A percentile compares a stretch with the other conserved stretches of the same genome.
Evolutionary conservation across 2,797 vertebrate genomes (phyloP).

Genomic region (Balearica regulorum): DNA sequence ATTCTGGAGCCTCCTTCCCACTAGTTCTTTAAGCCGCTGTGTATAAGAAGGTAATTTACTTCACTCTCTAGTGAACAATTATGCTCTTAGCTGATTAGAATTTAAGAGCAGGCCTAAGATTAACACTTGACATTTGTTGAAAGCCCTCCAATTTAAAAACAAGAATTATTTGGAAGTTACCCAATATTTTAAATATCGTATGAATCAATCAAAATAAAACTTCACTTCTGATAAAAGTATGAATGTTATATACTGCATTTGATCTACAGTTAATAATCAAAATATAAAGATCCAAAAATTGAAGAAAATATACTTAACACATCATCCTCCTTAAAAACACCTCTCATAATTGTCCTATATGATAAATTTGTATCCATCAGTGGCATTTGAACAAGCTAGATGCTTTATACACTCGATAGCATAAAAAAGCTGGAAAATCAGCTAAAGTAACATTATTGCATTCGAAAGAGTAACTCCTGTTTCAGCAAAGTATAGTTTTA

Average conservation of each 20-base stretch:
- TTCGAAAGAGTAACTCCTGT: not conserved
- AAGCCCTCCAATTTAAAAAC: conserved; percentile 31
- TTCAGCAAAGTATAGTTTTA: not conserved
- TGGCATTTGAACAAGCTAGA: not conserved
- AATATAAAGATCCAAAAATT: not conserved
- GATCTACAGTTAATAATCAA: not conserved
- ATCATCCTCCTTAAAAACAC: not conserved
- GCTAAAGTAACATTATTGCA: not conserved
- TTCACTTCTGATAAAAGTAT: not conserved
- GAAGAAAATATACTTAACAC: not conserved
- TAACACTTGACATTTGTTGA: conserved; percentile 65
- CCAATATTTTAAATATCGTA: conserved; percentile 28
- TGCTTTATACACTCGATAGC: not conserved
- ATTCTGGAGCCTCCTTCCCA: not conserved
- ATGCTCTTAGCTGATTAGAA: conserved; percentile 57
- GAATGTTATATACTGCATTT: not conserved
- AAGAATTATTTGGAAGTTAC: conserved; percentile 20
- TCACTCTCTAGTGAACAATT: conserved; percentile 43
- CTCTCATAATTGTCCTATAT: not conserved
- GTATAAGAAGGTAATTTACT: conserved; percentile 27
- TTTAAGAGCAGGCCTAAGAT: conserved; percentile 47
- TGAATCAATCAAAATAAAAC: conserved; percentile 27
- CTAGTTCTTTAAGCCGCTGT: not conserved
- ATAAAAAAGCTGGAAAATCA: not conserved
- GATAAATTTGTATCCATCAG: not conserved